Conservation (phyloP, 2,113 vertebrate genomes). For the Lutjanus erythropterus region DNA sequence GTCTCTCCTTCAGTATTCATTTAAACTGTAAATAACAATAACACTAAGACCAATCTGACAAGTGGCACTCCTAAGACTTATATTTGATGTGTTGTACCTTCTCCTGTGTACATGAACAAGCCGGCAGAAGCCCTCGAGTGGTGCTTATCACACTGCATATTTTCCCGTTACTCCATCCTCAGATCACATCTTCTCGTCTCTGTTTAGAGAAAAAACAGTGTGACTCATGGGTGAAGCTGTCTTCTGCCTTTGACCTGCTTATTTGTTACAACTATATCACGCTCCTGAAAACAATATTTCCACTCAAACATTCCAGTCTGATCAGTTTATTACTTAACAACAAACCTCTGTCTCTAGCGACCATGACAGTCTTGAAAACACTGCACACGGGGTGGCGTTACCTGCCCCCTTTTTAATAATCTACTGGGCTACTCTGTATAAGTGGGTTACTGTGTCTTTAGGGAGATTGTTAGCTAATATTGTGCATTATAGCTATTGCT, state of each 20-base stretch:
- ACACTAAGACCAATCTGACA: constrained; percentile 20
- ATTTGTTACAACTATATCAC: constrained; percentile 17
- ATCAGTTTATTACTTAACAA: constrained; percentile 17
- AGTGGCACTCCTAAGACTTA: not conserved
- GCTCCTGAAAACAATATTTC: constrained; percentile 30
- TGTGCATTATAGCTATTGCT: constrained; percentile 57
- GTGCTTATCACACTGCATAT: constrained; percentile 29
- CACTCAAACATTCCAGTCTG: constrained; percentile 71
- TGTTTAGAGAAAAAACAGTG: constrained; percentile 15
- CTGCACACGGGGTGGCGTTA: constrained; percentile 23
- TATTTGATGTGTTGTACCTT: constrained; percentile 11
- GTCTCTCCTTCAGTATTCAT: constrained; percentile 23
- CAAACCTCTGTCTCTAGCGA: constrained; percentile 24
- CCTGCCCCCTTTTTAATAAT: constrained; percentile 43
- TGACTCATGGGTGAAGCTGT: constrained; percentile 15
- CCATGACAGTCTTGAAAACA: constrained; percentile 26
- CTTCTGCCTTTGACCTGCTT: constrained; percentile 17
- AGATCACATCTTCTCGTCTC: constrained; percentile 5
- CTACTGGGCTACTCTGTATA: constrained; percentile 30
- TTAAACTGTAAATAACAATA: constrained; percentile 9
- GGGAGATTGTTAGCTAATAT: constrained; percentile 43
- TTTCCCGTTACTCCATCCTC: constrained; percentile 5
- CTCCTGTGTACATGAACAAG: constrained; percentile 29
- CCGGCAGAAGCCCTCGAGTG: constrained; percentile 5
- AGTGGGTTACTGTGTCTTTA: constrained; percentile 44